These are phyloP conservation scores for Stictocephala bisonia DNA, from an alignment of 2,888 invertebrate species.

Conservation along the genomic window DNA sequence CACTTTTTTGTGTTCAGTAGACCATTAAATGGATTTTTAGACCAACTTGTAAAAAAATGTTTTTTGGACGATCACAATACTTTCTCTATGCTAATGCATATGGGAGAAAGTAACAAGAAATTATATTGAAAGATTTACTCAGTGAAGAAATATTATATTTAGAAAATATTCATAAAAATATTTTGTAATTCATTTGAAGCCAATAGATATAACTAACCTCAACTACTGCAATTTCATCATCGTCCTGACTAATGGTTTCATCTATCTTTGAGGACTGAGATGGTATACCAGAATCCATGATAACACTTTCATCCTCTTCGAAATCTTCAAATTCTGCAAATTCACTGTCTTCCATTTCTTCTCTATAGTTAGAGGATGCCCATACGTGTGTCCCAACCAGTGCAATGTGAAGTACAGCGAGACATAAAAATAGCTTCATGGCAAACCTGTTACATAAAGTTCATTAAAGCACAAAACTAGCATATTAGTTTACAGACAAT, in stretches of 20 bases:
- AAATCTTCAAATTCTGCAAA: constrained; percentile 96
- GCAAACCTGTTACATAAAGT: too few relatives aligned
- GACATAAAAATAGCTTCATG: constrained; percentile 64
- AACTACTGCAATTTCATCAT: constrained; percentile 71
- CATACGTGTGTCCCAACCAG: constrained; percentile 65
- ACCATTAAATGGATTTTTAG: too few relatives aligned
- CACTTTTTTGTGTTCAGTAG: too few relatives aligned
- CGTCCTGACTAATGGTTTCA: constrained; percentile 62
- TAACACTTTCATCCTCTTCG: constrained; percentile 67
- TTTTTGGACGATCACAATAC: too few relatives aligned
- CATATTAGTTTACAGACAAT: too few relatives aligned
- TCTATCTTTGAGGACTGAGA: constrained; percentile 32
- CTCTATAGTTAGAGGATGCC: constrained; percentile 64
- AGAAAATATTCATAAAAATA: too few relatives aligned
- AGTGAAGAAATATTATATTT: too few relatives aligned
- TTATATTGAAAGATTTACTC: too few relatives aligned
- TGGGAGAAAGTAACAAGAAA: too few relatives aligned
- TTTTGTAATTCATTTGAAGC: constrained; percentile 12
- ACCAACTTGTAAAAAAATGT: too few relatives aligned
- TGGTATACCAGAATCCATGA: constrained; percentile 29
- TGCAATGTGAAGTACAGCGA: constrained; percentile 64
- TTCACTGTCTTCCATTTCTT: constrained; percentile 82
- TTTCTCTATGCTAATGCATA: too few relatives aligned
- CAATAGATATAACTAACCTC: constrained; percentile 66
- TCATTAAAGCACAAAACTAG: too few relatives aligned